A percentile compares a stretch with the other conserved stretches of the same genome.
Conservation (phyloP, 2,113 vertebrate genomes). For the Chaetops frenatus region DNA sequence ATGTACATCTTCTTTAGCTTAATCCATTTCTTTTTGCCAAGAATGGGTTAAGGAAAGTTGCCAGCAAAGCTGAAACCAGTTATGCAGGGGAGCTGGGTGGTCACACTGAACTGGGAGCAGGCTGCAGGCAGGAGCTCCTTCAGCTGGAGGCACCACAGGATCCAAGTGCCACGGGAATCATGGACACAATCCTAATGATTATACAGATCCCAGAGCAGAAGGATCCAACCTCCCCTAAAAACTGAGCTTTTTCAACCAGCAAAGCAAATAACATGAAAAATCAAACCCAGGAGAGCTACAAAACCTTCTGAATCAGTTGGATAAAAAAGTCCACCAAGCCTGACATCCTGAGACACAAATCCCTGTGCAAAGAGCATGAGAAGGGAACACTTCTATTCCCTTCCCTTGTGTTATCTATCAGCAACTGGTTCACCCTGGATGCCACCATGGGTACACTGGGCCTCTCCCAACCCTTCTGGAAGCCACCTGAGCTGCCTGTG, state of each 20-base stretch:
- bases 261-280: not conserved
- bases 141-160: not conserved
- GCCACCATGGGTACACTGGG: not conserved
- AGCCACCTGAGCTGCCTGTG: not conserved
- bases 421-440: not conserved
- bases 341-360: not conserved
- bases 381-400: not conserved
- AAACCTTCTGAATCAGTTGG: not conserved
- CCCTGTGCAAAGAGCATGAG: not conserved
- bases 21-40: not conserved
- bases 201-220: not conserved
- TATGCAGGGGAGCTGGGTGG: not conserved
- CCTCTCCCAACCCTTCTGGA: not conserved
- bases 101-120: not conserved
- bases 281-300: not conserved
- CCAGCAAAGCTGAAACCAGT: not conserved
- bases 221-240: not conserved
- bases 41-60: not conserved
- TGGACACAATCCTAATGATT: not conserved
- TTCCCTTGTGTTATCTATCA: not conserved
- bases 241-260: not conserved
- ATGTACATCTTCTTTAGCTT: not conserved
- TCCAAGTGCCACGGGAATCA: not conserved
- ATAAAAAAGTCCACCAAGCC: not conserved
- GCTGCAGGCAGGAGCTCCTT: not conserved